Base-by-base conservation (phyloP, 2,797 vertebrate species). In the Zalophus californianus region DNA sequence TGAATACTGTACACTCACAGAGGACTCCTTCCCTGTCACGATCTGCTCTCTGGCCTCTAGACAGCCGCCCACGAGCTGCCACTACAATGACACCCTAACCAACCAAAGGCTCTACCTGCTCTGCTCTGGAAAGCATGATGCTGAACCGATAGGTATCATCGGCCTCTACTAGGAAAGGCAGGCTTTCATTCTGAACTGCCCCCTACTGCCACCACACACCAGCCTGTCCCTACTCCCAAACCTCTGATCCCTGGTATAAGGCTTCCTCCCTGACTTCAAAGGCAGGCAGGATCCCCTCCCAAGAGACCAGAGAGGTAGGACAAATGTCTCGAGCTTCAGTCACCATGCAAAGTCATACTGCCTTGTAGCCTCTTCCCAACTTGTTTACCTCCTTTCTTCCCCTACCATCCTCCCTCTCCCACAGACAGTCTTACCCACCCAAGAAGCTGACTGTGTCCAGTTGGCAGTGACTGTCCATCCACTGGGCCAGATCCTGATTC, bases 371-470 rank as follows among this genome's bases (percentile, higher is more conserved):
- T 84, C 66, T 90, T 96, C 95, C 68, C 23, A 83, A 56, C 70
- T 96, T 96, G 78, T 93, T 91, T 96, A 72, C 60, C 50, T 79
- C 25, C 16, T n/a, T 11, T n/a, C 50, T 52, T 52, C 50, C 35
- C 44, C 41, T 29, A 38, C 21, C 52, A n/a, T 12, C n/a, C 77
- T 77, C 50, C n/a, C 38, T 94, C 83, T 95, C 91, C 54, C 79
- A 90, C 86, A 8, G 48, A 97, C 94, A 80, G 85, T 94, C 83
- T 96, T 91, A 96, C 95, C 97, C 94, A 95, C 97, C 96, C 97
- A 97, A 97, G 96, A 97, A 96, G 97, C 91, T 64, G 77, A 75
- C 48, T 91, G 62, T 95, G 91, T 97, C 92, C 95, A 95, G 75
- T 86, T 97, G 97, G 97, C 96, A 97, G 54, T n/a, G 56, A 79